phyloP scores from a whole-genome alignment of 2,113 vertebrate species.

The Hippocampus mohnikei region DNA sequence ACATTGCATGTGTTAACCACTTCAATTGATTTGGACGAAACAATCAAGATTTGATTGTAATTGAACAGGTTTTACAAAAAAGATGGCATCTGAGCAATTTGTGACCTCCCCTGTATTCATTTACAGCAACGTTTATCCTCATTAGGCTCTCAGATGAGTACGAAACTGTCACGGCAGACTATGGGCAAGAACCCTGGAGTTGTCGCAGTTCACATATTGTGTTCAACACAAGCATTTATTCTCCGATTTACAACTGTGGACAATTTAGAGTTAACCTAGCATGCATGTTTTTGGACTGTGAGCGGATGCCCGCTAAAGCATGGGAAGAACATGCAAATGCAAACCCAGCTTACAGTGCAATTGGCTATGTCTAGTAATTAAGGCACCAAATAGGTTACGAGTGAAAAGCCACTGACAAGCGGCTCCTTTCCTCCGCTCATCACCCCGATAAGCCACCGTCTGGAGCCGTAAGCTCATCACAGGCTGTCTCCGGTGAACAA shows the following conservation, averaged over 20 bases:
- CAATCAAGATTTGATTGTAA: background rate
- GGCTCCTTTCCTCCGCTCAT: conserved; percentile 51
- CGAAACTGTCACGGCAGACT: too few species aligned
- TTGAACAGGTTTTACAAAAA: background rate
- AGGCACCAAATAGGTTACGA: conserved; percentile 42
- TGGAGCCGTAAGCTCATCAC: conserved; percentile 38
- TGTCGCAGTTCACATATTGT: too few species aligned
- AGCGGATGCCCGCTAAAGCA: too few species aligned
- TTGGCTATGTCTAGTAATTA: background rate
- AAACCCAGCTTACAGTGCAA: too few species aligned
- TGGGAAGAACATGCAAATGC: too few species aligned
- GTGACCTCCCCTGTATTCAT: background rate
- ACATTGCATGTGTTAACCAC: background rate
- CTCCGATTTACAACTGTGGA: too few species aligned
- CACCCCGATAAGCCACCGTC: conserved; percentile 51
- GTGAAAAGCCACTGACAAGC: conserved; percentile 48
- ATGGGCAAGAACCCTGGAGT: too few species aligned
- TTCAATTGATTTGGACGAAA: too few species aligned
- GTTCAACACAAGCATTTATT: too few species aligned
- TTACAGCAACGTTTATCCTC: background rate
- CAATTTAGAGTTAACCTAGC: too few species aligned
- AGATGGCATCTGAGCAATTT: background rate
- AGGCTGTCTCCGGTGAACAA: conserved; percentile 22
- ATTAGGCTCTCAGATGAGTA: too few species aligned
- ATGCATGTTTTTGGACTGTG: too few species aligned